Evolutionary conservation across 2,797 vertebrate genomes (phyloP).

Genomic region (Heterohyrax brucei): DNA sequence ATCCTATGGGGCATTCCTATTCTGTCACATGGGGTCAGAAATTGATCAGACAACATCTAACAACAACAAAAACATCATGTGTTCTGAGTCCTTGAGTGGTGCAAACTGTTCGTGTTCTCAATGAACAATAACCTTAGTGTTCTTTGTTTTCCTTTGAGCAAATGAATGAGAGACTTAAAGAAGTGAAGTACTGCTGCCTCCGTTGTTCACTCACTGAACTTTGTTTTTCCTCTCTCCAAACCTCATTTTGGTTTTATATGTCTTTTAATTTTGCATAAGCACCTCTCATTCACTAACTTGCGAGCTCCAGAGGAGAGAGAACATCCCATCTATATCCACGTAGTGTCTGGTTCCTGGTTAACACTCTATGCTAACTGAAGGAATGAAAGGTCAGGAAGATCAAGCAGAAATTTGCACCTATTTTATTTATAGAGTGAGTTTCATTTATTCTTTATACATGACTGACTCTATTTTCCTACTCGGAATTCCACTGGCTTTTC

Average conservation of each 20-base stretch:
- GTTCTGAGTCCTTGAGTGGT: background rate
- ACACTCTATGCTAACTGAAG: background rate
- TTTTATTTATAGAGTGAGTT: slow-evolving; percentile 30
- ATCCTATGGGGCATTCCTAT: background rate
- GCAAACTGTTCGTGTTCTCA: background rate
- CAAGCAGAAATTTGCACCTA: background rate
- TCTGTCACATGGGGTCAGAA: background rate
- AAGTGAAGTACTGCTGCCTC: background rate
- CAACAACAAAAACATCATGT: no score
- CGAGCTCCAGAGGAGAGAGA: background rate
- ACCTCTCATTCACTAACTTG: background rate
- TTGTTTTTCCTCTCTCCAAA: background rate
- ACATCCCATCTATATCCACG: background rate
- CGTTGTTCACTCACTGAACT: background rate
- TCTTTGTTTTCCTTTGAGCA: background rate
- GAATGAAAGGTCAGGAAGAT: background rate
- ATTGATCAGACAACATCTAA: background rate
- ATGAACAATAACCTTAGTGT: background rate
- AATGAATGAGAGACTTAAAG: background rate
- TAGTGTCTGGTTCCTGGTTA: background rate
- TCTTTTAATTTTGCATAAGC: background rate
- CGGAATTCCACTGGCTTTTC: background rate
- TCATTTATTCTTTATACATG: background rate
- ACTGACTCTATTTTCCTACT: background rate
- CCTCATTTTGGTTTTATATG: background rate